A percentile compares a stretch with the other conserved stretches of the same genome.
phyloP scores from a whole-genome alignment of 2,888 invertebrate genomes.

The Drosophila ezoana region DNA sequence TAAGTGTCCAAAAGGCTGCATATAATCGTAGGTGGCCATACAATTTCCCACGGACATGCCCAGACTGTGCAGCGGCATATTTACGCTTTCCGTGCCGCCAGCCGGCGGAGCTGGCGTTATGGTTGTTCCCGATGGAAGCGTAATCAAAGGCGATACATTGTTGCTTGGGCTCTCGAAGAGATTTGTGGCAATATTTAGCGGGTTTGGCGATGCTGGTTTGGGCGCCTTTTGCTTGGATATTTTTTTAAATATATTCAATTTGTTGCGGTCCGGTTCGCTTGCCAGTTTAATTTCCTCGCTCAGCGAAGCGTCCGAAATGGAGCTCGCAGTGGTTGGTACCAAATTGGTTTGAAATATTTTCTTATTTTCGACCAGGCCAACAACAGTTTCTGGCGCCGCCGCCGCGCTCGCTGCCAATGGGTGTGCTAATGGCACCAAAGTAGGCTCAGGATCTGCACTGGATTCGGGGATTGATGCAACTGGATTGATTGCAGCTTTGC shows the following conservation, averaged over 20 bases:
- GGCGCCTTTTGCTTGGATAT: slow-evolving; percentile 87
- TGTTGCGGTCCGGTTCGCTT: slow-evolving; percentile 93
- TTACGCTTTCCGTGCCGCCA: slow-evolving; percentile 8
- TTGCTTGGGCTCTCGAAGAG: slow-evolving; percentile 23
- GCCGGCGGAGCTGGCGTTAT: slow-evolving; percentile 79
- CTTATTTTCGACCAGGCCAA: not conserved
- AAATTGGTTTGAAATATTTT: slow-evolving; percentile 1
- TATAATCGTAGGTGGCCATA: slow-evolving; percentile 9
- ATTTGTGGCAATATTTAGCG: slow-evolving; percentile 30
- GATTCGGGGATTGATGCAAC: not conserved
- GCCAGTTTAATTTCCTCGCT: slow-evolving; percentile 86
- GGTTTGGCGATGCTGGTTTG: slow-evolving; percentile 49
- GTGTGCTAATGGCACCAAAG: not conserved
- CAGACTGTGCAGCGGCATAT: not conserved
- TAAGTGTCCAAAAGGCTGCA: not conserved
- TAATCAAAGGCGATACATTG: slow-evolving; percentile 67
- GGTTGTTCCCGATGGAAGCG: slow-evolving; percentile 83
- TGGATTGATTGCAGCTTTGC: not conserved
- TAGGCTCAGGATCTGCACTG: not conserved
- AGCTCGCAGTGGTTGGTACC: not conserved
- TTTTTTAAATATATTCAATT: slow-evolving; percentile 94
- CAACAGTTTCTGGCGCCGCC: not conserved
- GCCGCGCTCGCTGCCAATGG: not conserved
- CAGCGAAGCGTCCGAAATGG: not conserved
- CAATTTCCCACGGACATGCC: slow-evolving; percentile 3